These are phyloP conservation scores for Glandiceps talaboti DNA, from an alignment of 53 echinoderm and acorn worm genomes.

Conservation along the genomic window DNA sequence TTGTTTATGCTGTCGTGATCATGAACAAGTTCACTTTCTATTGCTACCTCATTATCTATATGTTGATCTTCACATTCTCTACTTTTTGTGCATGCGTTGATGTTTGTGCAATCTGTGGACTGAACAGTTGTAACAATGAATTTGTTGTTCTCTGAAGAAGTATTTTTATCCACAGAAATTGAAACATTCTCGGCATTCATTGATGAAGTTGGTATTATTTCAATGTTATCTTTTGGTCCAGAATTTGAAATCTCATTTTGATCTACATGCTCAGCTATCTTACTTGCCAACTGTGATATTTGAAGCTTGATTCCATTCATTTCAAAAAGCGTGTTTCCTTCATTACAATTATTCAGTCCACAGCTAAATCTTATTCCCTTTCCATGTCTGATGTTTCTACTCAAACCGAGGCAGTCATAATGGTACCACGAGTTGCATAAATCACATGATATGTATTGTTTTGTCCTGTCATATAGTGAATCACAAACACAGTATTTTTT, in stretches of 20 bases:
- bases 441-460: neutral
- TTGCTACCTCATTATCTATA: no score
- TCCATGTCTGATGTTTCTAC: neutral
- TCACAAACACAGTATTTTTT: neutral
- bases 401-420: neutral
- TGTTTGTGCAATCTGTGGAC: no score
- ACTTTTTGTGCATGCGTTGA: no score
- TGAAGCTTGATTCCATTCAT: neutral
- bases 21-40: neutral
- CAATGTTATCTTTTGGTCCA: no score
- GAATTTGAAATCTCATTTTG: neutral
- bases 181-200: no score
- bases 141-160: no score
- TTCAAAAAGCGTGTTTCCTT: neutral
- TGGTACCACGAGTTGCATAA: neutral
- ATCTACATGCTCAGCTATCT: neutral
- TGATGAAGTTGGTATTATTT: neutral
- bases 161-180: neutral
- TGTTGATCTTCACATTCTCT: no score
- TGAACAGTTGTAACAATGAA: no score
- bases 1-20: neutral
- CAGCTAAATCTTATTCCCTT: neutral
- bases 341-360: neutral
- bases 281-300: neutral
- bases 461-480: neutral